phyloP scores from a whole-genome alignment of 2,797 vertebrate species.

The Paedocypris micromegethes region DNA sequence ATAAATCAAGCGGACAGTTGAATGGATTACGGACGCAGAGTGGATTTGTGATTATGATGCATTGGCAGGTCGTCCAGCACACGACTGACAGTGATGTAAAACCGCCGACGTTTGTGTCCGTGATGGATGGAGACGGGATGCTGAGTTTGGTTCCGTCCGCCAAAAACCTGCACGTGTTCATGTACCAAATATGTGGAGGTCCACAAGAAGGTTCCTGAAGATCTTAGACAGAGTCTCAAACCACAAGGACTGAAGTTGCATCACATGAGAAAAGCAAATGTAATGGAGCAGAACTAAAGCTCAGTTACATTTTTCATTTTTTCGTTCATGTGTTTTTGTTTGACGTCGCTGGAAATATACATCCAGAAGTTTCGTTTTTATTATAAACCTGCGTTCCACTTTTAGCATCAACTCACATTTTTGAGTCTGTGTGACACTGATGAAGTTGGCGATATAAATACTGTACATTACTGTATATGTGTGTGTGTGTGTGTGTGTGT shows the following conservation, averaged over 20 bases:
- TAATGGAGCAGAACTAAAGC: neutral
- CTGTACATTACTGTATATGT: too few relatives aligned
- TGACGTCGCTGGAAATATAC: too few relatives aligned
- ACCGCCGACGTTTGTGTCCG: slow-evolving; percentile 17
- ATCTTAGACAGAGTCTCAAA: neutral
- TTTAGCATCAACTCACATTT: too few relatives aligned
- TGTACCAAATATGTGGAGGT: slow-evolving; percentile 7
- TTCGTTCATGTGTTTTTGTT: too few relatives aligned
- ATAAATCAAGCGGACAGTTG: slow-evolving; percentile 10
- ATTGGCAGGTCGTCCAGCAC: slow-evolving; percentile 18
- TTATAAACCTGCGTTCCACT: too few relatives aligned
- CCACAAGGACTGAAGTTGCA: neutral
- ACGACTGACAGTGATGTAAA: slow-evolving; percentile 29
- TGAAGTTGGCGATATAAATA: too few relatives aligned
- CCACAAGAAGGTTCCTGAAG: neutral
- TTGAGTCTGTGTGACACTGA: too few relatives aligned
- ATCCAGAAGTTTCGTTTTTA: too few relatives aligned
- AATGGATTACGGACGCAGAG: neutral
- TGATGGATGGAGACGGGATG: slow-evolving; percentile 26
- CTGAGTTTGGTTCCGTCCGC: slow-evolving; percentile 7
- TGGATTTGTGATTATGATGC: slow-evolving; percentile 20
- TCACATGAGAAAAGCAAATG: neutral
- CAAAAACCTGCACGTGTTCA: neutral
- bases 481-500: too few relatives aligned
- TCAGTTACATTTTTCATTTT: neutral